phyloP scores from a whole-genome alignment of 2,113 vertebrate genomes.

The Herpailurus yagouaroundi region DNA sequence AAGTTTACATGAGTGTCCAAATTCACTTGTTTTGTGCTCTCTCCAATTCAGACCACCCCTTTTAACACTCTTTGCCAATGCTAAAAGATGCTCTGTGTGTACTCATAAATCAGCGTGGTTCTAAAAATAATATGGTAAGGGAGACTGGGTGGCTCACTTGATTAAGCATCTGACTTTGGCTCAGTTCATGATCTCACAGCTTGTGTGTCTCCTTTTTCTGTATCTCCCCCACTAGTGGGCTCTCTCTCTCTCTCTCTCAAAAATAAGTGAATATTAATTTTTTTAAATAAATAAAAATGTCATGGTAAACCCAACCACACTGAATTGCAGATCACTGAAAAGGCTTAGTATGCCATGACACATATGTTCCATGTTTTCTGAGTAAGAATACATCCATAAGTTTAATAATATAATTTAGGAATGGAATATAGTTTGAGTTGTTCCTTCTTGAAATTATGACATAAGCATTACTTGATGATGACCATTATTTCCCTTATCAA shows the following conservation, averaged over 20 bases:
- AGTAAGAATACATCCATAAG: not conserved
- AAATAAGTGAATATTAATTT: too few relatives aligned
- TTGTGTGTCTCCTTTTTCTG: too few relatives aligned
- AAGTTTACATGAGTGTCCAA: not conserved
- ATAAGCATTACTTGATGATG: not conserved
- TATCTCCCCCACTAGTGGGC: too few relatives aligned
- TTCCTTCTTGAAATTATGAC: not conserved
- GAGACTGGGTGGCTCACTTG: too few relatives aligned
- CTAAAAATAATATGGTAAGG: not conserved
- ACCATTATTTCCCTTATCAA: not conserved
- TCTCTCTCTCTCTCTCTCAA: too few relatives aligned
- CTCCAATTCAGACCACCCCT: not conserved
- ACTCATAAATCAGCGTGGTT: not conserved
- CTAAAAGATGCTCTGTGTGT: not conserved
- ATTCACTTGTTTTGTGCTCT: not conserved
- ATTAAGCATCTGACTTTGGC: too few relatives aligned
- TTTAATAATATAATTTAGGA: not conserved
- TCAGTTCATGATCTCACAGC: too few relatives aligned
- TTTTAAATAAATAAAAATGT: not conserved
- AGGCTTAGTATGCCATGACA: not conserved
- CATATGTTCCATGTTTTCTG: not conserved
- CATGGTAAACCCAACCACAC: not conserved
- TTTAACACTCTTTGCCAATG: not conserved
- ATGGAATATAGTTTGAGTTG: not conserved
- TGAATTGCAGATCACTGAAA: not conserved